Evolutionary conservation across 2,797 vertebrate genomes (phyloP), one percentile per base, ranked within the genome.

Genomic region (Pagetopsis macropterus): DNA sequence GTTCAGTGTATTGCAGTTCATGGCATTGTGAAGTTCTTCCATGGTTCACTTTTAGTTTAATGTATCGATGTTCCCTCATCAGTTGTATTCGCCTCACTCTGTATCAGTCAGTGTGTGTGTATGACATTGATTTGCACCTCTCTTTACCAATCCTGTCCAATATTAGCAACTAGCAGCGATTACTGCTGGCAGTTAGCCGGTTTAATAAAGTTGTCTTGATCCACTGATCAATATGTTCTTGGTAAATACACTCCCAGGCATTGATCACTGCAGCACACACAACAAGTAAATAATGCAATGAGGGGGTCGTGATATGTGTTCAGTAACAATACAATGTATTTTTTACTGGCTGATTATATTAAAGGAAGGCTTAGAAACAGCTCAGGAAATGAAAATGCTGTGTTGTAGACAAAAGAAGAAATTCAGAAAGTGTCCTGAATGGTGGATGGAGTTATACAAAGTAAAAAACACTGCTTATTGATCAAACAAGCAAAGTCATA

Each of bases 141-240:
- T 45, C 21, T 14, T 58, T 31, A 60, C 71, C 50, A 78, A 76
- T 76, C 9, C 59, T 59, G 55, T 64, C 78, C 68, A 70, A 79
- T 78, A 83, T 65, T 55, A 64, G 64, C 79, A 72, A 52, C 75
- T 79, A 78, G 76, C 63, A 75, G 78, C 84, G 76, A 90, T 86
- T 86, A 87, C 73, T 9, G 37, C 63, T 81, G 84, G 67, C 88
- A 89, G 89, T 91, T 88, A 84, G 55, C 70, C 75, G 64, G 76
- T 84, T 84, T 87, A 87, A 90, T 89, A 75, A 81, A 79, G 87
- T 86, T 65, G 85, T 66, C 69, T 63, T 58, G 68, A 88, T 89
- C 67, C 78, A 55, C 52, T 83, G 61, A 84, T 94, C 87, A 72
- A 93, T 91, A 82, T 11, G 4, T 71, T 69, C 37, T 64, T 56